Evolutionary conservation across 2,888 invertebrate genomes (phyloP).

Genomic region (Onthophagus sagittarius): DNA sequence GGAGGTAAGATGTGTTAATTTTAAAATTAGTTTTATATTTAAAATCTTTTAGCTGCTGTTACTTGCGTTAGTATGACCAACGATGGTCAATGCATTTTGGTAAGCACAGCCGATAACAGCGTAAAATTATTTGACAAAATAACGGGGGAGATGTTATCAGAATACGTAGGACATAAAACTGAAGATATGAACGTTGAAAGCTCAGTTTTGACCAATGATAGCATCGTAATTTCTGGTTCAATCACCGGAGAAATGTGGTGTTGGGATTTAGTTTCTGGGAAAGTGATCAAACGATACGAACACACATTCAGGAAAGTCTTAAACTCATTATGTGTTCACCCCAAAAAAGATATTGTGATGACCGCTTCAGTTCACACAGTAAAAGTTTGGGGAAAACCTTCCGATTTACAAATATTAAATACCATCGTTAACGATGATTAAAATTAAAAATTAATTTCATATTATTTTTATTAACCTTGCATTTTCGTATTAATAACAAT

Average conservation of each 20-base stretch:
- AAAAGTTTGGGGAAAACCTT: slow-evolving; percentile 61
- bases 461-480: not conserved
- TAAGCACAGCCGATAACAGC: slow-evolving; percentile 78
- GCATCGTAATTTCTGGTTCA: slow-evolving; percentile 85
- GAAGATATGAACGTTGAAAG: slow-evolving; percentile 85
- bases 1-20: slow-evolving; percentile 56
- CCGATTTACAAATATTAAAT: slow-evolving; percentile 27
- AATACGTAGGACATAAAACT: slow-evolving; percentile 79
- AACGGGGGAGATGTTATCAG: slow-evolving; percentile 70
- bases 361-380: slow-evolving; percentile 72
- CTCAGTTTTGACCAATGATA: slow-evolving; percentile 78
- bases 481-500: not conserved
- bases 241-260: slow-evolving; percentile 79
- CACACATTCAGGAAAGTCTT: slow-evolving; percentile 60
- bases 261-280: slow-evolving; percentile 85
- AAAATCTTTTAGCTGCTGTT: slow-evolving; percentile 60
- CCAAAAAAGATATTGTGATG: slow-evolving; percentile 65
- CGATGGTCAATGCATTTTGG: slow-evolving; percentile 89
- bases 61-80: slow-evolving; percentile 81
- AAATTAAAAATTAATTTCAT: not conserved
- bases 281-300: slow-evolving; percentile 53
- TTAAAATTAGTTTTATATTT: slow-evolving; percentile 9
- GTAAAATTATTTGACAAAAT: slow-evolving; percentile 87
- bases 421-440: slow-evolving; percentile 9
- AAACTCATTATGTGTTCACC: slow-evolving; percentile 80